A percentile compares a stretch with the other conserved stretches of the same genome.
Evolutionary conservation across 2,797 vertebrate species (phyloP).

Genomic region (Lutra lutra): DNA sequence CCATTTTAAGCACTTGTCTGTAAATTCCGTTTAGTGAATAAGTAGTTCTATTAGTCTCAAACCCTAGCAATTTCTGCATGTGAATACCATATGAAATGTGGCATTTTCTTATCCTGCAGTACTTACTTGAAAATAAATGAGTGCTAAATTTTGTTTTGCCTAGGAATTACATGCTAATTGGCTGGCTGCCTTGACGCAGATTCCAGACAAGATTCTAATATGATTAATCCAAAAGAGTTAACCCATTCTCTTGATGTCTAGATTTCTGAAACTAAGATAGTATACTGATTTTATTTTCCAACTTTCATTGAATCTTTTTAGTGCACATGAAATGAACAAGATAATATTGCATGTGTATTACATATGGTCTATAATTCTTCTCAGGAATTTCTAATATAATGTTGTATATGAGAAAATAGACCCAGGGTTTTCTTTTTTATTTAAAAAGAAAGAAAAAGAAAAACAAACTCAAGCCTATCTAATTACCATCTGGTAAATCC

Average conservation of each 20-base stretch:
- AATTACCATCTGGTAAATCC: neutral
- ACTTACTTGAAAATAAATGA: slow-evolving; percentile 71
- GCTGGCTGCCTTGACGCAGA: slow-evolving; percentile 15
- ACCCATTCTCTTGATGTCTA: neutral
- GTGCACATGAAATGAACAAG: neutral
- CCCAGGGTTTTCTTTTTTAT: neutral
- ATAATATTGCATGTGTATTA: neutral
- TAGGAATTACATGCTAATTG: slow-evolving; percentile 64
- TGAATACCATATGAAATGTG: slow-evolving; percentile 54
- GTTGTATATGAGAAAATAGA: neutral
- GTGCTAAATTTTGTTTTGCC: slow-evolving; percentile 68
- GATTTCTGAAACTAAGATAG: slow-evolving; percentile 13
- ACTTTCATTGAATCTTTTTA: neutral
- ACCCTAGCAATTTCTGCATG: slow-evolving; percentile 48
- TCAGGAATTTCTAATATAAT: neutral
- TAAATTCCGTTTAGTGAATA: slow-evolving; percentile 59
- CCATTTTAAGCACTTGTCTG: slow-evolving; percentile 58
- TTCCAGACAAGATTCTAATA: slow-evolving; percentile 40
- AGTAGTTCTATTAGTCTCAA: slow-evolving; percentile 18
- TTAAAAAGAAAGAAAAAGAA: neutral
- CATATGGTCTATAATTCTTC: neutral
- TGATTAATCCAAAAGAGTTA: slow-evolving; percentile 44
- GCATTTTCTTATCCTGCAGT: slow-evolving; percentile 45
- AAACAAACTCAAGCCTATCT: neutral
- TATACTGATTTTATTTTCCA: neutral